These are phyloP conservation scores for Leptinotarsa tumamoca DNA, from an alignment of 2,888 invertebrate genomes.

Conservation along the genomic window DNA sequence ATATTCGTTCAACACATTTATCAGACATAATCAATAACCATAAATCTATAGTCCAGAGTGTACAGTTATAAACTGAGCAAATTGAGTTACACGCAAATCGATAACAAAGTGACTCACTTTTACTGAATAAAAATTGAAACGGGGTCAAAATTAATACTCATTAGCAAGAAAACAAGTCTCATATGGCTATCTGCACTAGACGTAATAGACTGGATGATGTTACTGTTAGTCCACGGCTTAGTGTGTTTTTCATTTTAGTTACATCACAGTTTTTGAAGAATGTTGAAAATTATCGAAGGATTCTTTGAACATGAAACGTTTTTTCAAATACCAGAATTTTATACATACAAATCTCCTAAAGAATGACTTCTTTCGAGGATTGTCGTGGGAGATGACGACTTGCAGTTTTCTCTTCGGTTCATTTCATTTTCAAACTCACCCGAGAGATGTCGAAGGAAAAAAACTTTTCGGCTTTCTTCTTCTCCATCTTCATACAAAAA, in stretches of 20 bases:
- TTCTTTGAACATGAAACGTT: too few relatives aligned
- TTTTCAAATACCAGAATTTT: too few relatives aligned
- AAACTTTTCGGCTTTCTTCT: too few relatives aligned
- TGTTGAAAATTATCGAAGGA: too few relatives aligned
- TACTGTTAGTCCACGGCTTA: not conserved
- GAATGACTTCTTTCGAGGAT: too few relatives aligned
- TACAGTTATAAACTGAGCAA: not conserved
- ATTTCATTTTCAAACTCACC: too few relatives aligned
- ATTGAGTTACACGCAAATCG: not conserved
- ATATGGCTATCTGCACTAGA: slow-evolving; percentile 1
- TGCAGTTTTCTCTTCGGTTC: too few relatives aligned
- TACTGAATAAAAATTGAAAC: slow-evolving; percentile 8
- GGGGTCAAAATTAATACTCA: slow-evolving; percentile 8
- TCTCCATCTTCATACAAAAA: too few relatives aligned
- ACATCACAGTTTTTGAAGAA: too few relatives aligned
- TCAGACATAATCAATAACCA: slow-evolving; percentile 3
- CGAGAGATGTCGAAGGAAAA: too few relatives aligned
- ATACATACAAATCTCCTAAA: too few relatives aligned
- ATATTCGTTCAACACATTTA: not conserved
- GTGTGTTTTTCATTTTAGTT: not conserved
- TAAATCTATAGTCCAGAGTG: not conserved
- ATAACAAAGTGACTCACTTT: slow-evolving; percentile 8
- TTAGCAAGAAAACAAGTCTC: not conserved
- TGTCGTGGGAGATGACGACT: too few relatives aligned
- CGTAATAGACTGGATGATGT: not conserved